These are phyloP conservation scores for Melanerpes aurifrons DNA, from an alignment of 2,113 vertebrate genomes.

Conservation along the genomic window DNA sequence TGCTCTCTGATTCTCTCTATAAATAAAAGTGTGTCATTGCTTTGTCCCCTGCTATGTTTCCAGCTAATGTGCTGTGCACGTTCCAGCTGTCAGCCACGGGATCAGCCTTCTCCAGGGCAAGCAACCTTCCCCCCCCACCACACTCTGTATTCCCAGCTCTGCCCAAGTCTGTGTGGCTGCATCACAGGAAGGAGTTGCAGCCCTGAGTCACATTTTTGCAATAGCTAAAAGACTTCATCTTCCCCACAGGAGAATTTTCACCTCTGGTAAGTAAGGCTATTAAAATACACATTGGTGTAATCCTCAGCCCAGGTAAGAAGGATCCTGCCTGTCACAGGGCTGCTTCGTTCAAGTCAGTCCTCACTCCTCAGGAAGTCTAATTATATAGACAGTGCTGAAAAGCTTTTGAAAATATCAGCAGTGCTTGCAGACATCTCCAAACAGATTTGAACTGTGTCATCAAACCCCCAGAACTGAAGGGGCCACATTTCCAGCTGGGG, in stretches of 20 bases:
- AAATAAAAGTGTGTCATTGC: background rate
- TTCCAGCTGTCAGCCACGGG: background rate
- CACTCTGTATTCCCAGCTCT: background rate
- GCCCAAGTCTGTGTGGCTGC: slow-evolving; percentile 9
- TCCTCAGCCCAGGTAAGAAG: background rate
- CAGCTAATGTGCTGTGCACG: background rate
- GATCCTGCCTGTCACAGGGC: background rate
- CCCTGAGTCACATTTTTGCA: slow-evolving; percentile 44
- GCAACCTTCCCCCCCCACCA: background rate
- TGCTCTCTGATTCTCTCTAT: background rate
- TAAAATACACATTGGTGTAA: slow-evolving; percentile 37
- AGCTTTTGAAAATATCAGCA: background rate
- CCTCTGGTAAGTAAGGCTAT: slow-evolving; percentile 23
- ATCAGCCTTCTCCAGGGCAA: background rate
- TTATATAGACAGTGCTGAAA: background rate
- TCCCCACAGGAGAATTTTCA: slow-evolving; percentile 25
- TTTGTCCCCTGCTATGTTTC: background rate
- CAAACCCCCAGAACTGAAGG: background rate
- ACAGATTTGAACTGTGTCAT: background rate
- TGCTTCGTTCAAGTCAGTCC: background rate
- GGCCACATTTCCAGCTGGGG: background rate
- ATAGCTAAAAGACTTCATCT: slow-evolving; percentile 36
- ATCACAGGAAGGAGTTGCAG: background rate
- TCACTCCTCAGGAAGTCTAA: background rate
- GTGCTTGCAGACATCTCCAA: background rate